Conservation (phyloP, 30 jellyfish, hydroid and myxozoan species). For the Aurelia sp. region DNA sequence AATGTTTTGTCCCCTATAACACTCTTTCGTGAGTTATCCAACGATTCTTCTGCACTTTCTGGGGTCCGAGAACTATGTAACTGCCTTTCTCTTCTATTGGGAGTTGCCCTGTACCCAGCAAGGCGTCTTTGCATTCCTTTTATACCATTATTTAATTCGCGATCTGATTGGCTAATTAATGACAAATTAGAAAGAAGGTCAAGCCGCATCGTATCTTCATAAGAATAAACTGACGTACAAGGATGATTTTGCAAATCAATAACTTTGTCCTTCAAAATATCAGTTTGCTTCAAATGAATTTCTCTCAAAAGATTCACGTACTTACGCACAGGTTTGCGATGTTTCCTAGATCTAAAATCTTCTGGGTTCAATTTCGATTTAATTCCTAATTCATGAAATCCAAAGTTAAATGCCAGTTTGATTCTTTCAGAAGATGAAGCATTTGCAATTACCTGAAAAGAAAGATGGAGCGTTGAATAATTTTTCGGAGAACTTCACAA, state of each 20-base stretch:
- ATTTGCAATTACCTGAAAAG: slow-evolving; percentile 43
- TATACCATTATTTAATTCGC: background rate
- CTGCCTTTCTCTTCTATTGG: too few relatives aligned
- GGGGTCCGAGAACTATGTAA: too few relatives aligned
- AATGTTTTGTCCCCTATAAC: background rate
- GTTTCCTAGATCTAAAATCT: slow-evolving; percentile 23
- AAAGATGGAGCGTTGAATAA: background rate
- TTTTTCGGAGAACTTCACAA: too few relatives aligned
- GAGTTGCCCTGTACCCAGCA: too few relatives aligned
- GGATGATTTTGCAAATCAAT: background rate
- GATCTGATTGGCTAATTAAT: background rate
- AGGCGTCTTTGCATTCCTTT: too few relatives aligned
- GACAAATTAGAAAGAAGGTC: slow-evolving; percentile 1
- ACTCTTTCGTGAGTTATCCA: background rate
- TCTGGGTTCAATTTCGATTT: slow-evolving; percentile 21
- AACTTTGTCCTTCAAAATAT: background rate
- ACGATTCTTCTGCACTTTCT: too few relatives aligned
- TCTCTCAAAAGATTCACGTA: slow-evolving; percentile 15
- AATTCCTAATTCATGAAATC: slow-evolving; percentile 54
- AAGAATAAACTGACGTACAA: background rate
- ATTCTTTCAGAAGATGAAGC: slow-evolving; percentile 51
- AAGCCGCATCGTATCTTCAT: background rate
- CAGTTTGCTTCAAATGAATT: slow-evolving; percentile 36
- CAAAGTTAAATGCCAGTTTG: slow-evolving; percentile 60
- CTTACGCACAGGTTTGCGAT: slow-evolving; percentile 34